Conservation (phyloP, 2,797 vertebrate species). For the Paedocypris micromegethes region DNA sequence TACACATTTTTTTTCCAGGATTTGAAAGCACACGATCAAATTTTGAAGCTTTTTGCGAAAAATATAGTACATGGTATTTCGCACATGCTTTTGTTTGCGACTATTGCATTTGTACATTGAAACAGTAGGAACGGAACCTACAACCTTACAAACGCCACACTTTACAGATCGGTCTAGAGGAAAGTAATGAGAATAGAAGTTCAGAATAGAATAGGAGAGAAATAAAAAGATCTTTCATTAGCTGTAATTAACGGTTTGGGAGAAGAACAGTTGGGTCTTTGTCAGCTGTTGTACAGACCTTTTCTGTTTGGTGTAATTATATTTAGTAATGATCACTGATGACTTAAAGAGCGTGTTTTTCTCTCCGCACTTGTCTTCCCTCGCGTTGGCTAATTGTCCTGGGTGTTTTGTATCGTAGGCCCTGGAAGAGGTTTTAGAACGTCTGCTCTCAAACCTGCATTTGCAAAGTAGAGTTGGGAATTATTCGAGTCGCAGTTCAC, state of each 20-base stretch:
- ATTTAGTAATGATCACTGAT: conserved; percentile 61
- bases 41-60: too few relatives aligned
- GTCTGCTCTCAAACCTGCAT: conserved; percentile 37
- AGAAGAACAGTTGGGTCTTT: conserved; percentile 52
- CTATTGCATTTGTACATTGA: too few relatives aligned
- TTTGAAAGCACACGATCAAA: too few relatives aligned
- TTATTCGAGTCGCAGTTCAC: conserved; percentile 55
- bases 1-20: too few relatives aligned
- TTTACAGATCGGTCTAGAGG: too few relatives aligned
- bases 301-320: conserved; percentile 66
- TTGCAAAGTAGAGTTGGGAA: conserved; percentile 32
- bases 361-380: conserved; percentile 45
- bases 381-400: conserved; percentile 59
- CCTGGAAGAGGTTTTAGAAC: conserved; percentile 47
- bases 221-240: conserved; percentile 39
- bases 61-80: too few relatives aligned
- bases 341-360: conserved; percentile 55
- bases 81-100: too few relatives aligned
- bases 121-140: too few relatives aligned
- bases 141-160: too few relatives aligned
- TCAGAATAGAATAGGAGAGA: too few relatives aligned
- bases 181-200: too few relatives aligned
- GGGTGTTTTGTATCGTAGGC: conserved; percentile 36
- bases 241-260: conserved; percentile 60
- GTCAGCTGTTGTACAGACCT: conserved; percentile 51